Evolutionary conservation across 2,113 vertebrate genomes (phyloP).

Genomic region (Oncorhynchus keta): DNA sequence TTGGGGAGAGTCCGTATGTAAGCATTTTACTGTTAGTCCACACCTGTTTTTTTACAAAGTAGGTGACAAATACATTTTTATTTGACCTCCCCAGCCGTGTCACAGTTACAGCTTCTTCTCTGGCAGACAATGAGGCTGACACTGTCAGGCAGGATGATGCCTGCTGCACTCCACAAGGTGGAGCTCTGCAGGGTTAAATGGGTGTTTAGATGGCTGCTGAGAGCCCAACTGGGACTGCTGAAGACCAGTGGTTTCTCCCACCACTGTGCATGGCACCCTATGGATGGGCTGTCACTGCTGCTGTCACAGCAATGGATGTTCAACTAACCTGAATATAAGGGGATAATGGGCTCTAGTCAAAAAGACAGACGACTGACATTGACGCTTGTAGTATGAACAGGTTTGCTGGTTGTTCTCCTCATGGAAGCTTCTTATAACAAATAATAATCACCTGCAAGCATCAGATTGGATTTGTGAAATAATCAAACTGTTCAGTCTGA

Average conservation of each 20-base stretch:
- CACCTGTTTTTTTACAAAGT: no score
- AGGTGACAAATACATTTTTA: no score
- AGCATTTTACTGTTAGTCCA: no score
- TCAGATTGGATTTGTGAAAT: not conserved
- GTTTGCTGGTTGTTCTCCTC: no score
- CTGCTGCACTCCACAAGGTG: not conserved
- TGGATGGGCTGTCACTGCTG: not conserved
- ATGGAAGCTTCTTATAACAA: not conserved
- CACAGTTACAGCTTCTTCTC: not conserved
- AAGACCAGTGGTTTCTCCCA: not conserved
- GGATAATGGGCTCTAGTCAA: not conserved
- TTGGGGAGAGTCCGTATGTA: no score
- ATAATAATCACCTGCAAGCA: not conserved
- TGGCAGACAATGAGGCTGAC: not conserved
- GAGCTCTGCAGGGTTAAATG: not conserved
- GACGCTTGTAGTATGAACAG: no score
- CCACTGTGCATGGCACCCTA: not conserved
- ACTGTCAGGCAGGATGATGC: not conserved
- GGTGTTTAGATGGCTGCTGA: not conserved
- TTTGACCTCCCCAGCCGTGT: not conserved
- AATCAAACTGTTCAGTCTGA: no score
- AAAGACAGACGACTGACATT: not conserved
- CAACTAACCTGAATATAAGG: not conserved
- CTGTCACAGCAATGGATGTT: no score
- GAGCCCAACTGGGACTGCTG: not conserved